These are phyloP conservation scores for Lasioglossum calceatum DNA, from an alignment of 2,888 invertebrate species.

Conservation along the genomic window DNA sequence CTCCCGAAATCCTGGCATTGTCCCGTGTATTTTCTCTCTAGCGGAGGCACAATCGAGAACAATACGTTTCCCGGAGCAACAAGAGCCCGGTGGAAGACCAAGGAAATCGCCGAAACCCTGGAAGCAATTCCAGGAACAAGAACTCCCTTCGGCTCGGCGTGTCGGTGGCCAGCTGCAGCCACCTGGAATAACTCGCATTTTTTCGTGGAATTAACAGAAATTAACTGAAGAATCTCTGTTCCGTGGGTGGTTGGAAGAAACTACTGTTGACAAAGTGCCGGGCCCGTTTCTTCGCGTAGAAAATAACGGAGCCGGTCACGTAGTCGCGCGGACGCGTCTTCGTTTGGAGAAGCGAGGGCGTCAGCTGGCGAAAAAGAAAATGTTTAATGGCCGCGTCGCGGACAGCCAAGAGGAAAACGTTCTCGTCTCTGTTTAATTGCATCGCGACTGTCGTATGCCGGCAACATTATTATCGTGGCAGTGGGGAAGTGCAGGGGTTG, in stretches of 20 bases:
- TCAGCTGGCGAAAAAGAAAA: conserved; percentile 69
- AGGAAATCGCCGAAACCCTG: not conserved
- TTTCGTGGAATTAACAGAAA: conserved; percentile 38
- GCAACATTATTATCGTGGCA: conserved; percentile 59
- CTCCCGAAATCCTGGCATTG: not conserved
- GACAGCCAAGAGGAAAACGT: conserved; percentile 71
- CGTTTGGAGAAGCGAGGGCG: conserved; percentile 36
- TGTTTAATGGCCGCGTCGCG: conserved; percentile 74
- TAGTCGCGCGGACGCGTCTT: conserved; percentile 21
- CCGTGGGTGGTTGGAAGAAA: not conserved
- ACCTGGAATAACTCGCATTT: conserved; percentile 36
- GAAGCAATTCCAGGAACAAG: conserved; percentile 9
- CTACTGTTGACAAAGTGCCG: conserved; percentile 18
- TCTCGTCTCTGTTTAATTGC: conserved; percentile 76
- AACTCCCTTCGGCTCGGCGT: not conserved
- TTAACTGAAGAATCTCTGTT: conserved; percentile 39
- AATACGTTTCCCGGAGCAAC: not conserved
- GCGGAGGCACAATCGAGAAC: not conserved
- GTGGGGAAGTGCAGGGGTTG: not conserved
- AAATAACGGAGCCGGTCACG: not conserved
- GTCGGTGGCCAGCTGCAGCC: conserved; percentile 5
- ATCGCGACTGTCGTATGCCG: conserved; percentile 64
- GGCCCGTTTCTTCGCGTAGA: conserved; percentile 3
- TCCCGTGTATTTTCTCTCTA: not conserved
- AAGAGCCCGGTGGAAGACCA: not conserved